Conservation (phyloP, 2,888 invertebrate genomes). For the Cantharis rustica region DNA sequence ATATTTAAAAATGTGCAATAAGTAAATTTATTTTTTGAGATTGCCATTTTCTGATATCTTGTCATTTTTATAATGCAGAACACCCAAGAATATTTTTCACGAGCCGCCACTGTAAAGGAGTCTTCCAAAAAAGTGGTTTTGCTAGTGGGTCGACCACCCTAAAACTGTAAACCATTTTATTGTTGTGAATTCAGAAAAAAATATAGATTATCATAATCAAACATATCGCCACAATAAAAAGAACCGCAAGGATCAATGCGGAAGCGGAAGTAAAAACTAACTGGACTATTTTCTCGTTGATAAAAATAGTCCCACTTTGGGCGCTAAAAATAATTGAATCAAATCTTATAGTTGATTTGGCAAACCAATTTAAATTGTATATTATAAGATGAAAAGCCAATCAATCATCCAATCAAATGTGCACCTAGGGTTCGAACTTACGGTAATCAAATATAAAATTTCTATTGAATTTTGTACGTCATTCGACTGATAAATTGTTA, state of each 20-base stretch:
- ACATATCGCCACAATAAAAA: background rate
- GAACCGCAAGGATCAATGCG: background rate
- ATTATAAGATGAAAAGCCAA: constrained; percentile 45
- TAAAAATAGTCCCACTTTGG: background rate
- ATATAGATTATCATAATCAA: background rate
- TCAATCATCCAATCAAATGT: constrained; percentile 47
- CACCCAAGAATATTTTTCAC: too few relatives aligned
- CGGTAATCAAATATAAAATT: constrained; percentile 49
- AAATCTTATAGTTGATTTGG: background rate
- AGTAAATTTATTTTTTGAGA: too few relatives aligned
- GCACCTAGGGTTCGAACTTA: constrained; percentile 27
- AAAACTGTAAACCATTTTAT: background rate
- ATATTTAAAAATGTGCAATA: too few relatives aligned
- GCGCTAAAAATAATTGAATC: background rate
- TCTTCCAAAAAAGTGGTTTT: background rate
- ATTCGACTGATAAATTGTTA: constrained; percentile 48
- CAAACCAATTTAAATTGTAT: background rate
- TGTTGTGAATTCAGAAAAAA: background rate
- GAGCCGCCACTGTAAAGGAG: too few relatives aligned
- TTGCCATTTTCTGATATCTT: too few relatives aligned
- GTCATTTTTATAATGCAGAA: too few relatives aligned
- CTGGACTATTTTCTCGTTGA: background rate
- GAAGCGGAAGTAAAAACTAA: background rate
- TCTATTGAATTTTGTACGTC: constrained; percentile 43
- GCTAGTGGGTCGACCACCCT: background rate